Percentiles rank a stretch among this genome's conserved stretches.
phyloP scores from a whole-genome alignment of 2,113 vertebrate genomes.

The Spheniscus mendiculus region DNA sequence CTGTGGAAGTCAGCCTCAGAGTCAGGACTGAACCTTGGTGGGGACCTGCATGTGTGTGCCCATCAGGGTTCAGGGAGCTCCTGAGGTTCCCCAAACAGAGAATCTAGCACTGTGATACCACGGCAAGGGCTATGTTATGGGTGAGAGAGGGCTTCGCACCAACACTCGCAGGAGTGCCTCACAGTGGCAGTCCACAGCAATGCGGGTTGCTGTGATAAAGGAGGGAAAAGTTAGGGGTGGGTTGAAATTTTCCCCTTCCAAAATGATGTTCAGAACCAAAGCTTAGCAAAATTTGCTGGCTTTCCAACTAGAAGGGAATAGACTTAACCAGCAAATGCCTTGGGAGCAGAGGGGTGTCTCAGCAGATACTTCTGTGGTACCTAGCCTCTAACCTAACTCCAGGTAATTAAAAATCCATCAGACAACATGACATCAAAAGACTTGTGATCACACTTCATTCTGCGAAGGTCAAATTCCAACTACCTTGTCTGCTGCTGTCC shows the following conservation, averaged over 20 bases:
- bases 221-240: background rate
- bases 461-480: background rate
- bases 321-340: background rate
- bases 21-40: background rate
- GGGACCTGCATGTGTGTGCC: background rate
- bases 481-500: background rate
- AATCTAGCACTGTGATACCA: background rate
- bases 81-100: background rate
- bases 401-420: constrained; percentile 37
- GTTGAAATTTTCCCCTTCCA: background rate
- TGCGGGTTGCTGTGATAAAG: background rate
- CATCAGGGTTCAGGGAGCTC: background rate
- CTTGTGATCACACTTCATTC: background rate
- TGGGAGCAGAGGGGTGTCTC: background rate
- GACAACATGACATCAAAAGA: background rate
- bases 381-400: background rate
- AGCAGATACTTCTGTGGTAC: background rate
- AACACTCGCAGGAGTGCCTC: background rate
- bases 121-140: background rate
- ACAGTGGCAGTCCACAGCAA: background rate
- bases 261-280: background rate
- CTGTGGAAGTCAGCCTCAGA: background rate
- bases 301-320: background rate
- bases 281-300: background rate
- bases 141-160: background rate